Conservation (phyloP, 2,888 invertebrate species). For the Rhamphomyia laevipes region DNA sequence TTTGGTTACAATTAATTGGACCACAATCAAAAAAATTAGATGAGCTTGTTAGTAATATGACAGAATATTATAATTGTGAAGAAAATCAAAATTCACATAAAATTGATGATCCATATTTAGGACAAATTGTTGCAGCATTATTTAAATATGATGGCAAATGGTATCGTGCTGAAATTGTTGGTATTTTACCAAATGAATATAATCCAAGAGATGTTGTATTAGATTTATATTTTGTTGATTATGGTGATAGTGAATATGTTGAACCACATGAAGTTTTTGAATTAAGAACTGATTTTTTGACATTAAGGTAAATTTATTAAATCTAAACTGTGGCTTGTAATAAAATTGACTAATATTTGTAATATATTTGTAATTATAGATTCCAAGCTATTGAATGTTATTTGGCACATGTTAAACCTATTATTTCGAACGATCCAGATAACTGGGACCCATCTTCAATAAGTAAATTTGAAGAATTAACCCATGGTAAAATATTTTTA, state of each 20-base stretch:
- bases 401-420: slow-evolving; percentile 59
- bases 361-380: slow-evolving; percentile 17
- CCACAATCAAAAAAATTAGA: slow-evolving; percentile 65
- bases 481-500: slow-evolving; percentile 40
- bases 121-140: slow-evolving; percentile 75
- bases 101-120: slow-evolving; percentile 47
- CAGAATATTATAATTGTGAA: slow-evolving; percentile 57
- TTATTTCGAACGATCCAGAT: slow-evolving; percentile 34
- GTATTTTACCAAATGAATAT: slow-evolving; percentile 49
- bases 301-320: slow-evolving; percentile 25
- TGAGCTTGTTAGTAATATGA: slow-evolving; percentile 69
- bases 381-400: slow-evolving; percentile 80
- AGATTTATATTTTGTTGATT: slow-evolving; percentile 74
- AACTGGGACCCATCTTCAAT: slow-evolving; percentile 52
- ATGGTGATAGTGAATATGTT: slow-evolving; percentile 69
- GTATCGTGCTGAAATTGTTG: slow-evolving; percentile 52
- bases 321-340: background rate
- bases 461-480: slow-evolving; percentile 56
- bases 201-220: slow-evolving; percentile 48
- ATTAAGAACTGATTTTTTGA: slow-evolving; percentile 53
- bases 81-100: slow-evolving; percentile 52
- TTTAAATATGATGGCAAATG: slow-evolving; percentile 73
- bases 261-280: slow-evolving; percentile 55
- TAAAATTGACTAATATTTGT: background rate
- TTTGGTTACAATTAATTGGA: slow-evolving; percentile 80